Evolutionary conservation across 2,113 vertebrate genomes (phyloP), one percentile per base, ranked within the genome.

Genomic region (Nycticebus coucang): DNA sequence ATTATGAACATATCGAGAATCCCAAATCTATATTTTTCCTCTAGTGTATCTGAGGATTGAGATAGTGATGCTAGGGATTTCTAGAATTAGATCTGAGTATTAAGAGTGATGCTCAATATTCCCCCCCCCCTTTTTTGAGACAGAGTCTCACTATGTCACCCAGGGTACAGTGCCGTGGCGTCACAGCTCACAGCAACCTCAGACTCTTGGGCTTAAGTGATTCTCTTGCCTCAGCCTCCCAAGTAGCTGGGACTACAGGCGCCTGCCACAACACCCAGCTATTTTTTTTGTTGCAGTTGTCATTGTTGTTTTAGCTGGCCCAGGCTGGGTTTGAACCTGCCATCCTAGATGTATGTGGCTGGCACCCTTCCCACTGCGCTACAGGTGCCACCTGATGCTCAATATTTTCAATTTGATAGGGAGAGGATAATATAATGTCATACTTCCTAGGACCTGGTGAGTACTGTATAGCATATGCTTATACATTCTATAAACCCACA

Each of bases 51-150:
- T 81, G 35, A 82, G 28, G 79, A 86, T 78, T 53, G 33, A 87
- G 41, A 87, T 28, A 22, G 28, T 28, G 57, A 95, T 64, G 13
- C 26, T 64, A 69, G 21, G 41, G 26, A 69, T 79, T 82, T 94
- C 57, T 83, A 10, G 37, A 94, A 80, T 62, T 74, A 93, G 90
- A 87, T 93, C 55, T 57, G 50, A 86, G 10, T 89, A 60, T 79
- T 37, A 60, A 28, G 11, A 82, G 59, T 18, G 21, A 12, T 53
- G 60, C 41, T 86, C 87, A 89, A 37, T 78, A 64, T 90, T 84
- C 78, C 45, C 45, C 10, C 9, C 10, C 41, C 41, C 41, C 41
- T 50, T 50, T 50, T 50, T 50, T 50, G 45, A 50, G 45, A 50
- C 45, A 50, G 45, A 50, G 45, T 50, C 45, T 50, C 45, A 50